phyloP scores from a whole-genome alignment of 2,113 vertebrate genomes.

The Perca schrenkii region DNA sequence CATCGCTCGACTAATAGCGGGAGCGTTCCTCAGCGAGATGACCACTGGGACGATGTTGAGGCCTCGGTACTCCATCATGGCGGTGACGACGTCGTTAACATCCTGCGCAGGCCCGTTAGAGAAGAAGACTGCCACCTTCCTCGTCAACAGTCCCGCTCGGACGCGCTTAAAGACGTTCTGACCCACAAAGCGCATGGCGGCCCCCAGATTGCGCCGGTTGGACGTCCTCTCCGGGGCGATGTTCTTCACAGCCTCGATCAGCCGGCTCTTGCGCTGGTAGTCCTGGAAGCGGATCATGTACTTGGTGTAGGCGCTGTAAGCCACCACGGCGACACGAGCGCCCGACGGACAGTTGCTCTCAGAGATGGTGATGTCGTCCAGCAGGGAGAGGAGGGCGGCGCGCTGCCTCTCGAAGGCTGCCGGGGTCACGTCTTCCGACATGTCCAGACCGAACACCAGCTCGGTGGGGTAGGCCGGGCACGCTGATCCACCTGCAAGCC shows the following conservation, averaged over 20 bases:
- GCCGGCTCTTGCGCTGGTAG: slow-evolving; percentile 71
- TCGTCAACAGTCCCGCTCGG: slow-evolving; percentile 81
- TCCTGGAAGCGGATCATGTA: slow-evolving; percentile 90
- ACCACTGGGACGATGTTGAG: slow-evolving; percentile 83
- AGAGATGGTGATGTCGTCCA: slow-evolving; percentile 83
- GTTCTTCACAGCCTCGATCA: slow-evolving; percentile 81
- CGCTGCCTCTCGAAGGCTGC: slow-evolving; percentile 89
- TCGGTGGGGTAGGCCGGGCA: slow-evolving; percentile 90
- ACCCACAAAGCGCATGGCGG: slow-evolving; percentile 88
- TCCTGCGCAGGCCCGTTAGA: slow-evolving; percentile 77
- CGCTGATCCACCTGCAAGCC: slow-evolving; percentile 60
- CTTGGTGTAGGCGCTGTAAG: slow-evolving; percentile 81
- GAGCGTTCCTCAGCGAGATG: slow-evolving; percentile 83
- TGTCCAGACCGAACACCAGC: slow-evolving; percentile 90
- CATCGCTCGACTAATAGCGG: slow-evolving; percentile 78
- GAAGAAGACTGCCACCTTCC: slow-evolving; percentile 90
- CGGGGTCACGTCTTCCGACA: slow-evolving; percentile 84
- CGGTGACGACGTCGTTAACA: slow-evolving; percentile 75
- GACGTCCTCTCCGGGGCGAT: slow-evolving; percentile 82
- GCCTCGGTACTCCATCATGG: slow-evolving; percentile 86
- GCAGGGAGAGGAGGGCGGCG: slow-evolving; percentile 77
- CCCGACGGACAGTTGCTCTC: slow-evolving; percentile 90
- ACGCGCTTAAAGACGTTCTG: slow-evolving; percentile 89
- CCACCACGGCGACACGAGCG: slow-evolving; percentile 86
- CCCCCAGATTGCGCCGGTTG: slow-evolving; percentile 83